A percentile compares a stretch with the other conserved stretches of the same genome.
Conservation (phyloP, 2,113 vertebrate genomes). For the Todiramphus chloris region DNA sequence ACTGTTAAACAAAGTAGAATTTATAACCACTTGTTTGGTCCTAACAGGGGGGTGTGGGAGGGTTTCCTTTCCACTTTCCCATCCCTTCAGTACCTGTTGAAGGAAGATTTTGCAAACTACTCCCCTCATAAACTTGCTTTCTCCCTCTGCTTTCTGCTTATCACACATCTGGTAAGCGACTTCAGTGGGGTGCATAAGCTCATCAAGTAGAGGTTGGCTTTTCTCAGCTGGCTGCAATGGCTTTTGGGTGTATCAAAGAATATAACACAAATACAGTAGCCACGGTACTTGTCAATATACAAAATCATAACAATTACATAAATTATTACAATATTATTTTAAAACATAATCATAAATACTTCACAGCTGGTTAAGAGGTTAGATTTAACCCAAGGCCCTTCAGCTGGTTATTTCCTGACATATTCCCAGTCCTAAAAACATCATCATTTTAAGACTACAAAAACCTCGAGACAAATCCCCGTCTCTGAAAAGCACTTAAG, state of each 20-base stretch:
- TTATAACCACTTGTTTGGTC: background rate
- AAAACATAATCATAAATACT: background rate
- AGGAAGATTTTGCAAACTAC: background rate
- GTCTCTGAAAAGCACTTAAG: background rate
- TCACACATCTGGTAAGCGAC: background rate
- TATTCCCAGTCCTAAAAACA: background rate
- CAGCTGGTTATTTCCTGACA: background rate
- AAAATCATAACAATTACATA: background rate
- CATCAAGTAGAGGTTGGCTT: background rate
- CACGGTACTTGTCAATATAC: background rate
- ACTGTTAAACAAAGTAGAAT: background rate
- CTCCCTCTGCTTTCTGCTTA: background rate
- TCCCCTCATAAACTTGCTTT: background rate
- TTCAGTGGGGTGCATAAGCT: background rate
- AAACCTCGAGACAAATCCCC: background rate
- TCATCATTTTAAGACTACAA: background rate
- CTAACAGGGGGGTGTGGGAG: background rate
- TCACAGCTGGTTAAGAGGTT: background rate
- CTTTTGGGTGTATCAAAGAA: background rate
- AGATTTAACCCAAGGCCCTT: background rate
- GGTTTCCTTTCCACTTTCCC: background rate
- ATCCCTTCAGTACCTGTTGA: background rate
- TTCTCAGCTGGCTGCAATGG: background rate
- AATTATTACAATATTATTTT: background rate
- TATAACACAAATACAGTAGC: background rate